Percentiles rank a stretch among this genome's conserved stretches.
These are phyloP conservation scores for Tethya wilhelma DNA, from an alignment of 37 sponge, comb jelly and placozoan species.

Conservation along the genomic window DNA sequence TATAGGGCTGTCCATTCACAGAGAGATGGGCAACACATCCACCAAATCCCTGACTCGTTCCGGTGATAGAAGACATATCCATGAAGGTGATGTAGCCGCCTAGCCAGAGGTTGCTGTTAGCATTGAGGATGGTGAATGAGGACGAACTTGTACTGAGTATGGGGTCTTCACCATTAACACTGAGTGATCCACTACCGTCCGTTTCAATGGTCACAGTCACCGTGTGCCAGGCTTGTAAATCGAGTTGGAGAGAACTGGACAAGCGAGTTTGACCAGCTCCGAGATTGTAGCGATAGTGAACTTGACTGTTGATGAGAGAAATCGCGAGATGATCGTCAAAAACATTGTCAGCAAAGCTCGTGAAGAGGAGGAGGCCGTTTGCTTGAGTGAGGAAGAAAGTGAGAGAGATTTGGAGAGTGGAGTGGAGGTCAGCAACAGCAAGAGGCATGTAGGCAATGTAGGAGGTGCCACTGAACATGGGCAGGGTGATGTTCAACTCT, in stretches of 20 bases:
- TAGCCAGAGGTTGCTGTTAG: constrained; percentile 38
- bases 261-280: constrained; percentile 27
- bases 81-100: constrained; percentile 42
- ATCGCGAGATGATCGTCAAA: constrained; percentile 50
- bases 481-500: constrained; percentile 42
- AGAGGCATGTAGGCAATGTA: constrained; percentile 45
- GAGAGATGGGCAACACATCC: constrained; percentile 37
- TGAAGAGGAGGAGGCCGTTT: constrained; percentile 58
- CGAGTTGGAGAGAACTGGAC: not conserved
- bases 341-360: constrained; percentile 20
- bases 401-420: constrained; percentile 32
- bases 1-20: constrained; percentile 7
- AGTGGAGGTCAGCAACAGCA: too few relatives aligned
- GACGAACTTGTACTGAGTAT: not conserved
- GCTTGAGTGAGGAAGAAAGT: constrained; percentile 34
- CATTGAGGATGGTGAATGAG: constrained; percentile 18
- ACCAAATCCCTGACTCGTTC: constrained; percentile 12
- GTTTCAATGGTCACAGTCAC: constrained; percentile 3
- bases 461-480: constrained; percentile 54
- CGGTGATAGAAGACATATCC: constrained; percentile 24
- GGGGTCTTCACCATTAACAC: constrained; percentile 10
- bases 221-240: constrained; percentile 38
- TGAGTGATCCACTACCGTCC: constrained; percentile 23
- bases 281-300: constrained; percentile 35
- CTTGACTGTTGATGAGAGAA: constrained; percentile 30